Conservation (phyloP, 2,797 vertebrate species). For the Cetoscarus ocellatus region DNA sequence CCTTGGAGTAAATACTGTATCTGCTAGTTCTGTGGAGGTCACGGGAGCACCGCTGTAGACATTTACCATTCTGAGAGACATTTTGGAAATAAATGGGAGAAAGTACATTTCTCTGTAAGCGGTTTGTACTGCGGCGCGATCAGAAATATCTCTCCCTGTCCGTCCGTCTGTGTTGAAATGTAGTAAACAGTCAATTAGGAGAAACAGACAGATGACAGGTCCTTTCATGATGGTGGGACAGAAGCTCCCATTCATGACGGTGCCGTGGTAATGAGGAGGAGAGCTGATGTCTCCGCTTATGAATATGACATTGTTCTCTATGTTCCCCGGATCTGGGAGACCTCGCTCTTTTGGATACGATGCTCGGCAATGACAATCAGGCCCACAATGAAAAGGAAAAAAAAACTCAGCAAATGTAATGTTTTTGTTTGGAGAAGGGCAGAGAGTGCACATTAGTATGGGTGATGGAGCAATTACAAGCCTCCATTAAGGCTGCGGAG, state of each 20-base stretch:
- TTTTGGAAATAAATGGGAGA: conserved; percentile 23
- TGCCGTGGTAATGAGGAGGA: conserved; percentile 80
- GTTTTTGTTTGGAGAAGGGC: conserved; percentile 81
- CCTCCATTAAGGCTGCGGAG: conserved; percentile 72
- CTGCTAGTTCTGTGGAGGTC: conserved; percentile 60
- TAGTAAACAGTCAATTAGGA: conserved; percentile 80
- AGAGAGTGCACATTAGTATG: conserved; percentile 82
- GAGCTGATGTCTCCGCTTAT: conserved; percentile 80
- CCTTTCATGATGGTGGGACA: conserved; percentile 75
- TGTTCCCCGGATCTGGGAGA: conserved; percentile 78
- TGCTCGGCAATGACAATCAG: conserved; percentile 67
- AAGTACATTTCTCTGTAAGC: conserved; percentile 28
- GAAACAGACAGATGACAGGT: conserved; percentile 78
- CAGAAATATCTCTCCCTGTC: conserved; percentile 56
- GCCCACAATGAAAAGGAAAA: conserved; percentile 59
- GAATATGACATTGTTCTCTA: conserved; percentile 88
- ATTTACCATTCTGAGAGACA: conserved; percentile 49
- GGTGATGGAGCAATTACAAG: conserved; percentile 83
- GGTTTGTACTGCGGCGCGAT: conserved; percentile 54
- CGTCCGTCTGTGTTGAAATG: conserved; percentile 66
- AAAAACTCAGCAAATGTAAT: conserved; percentile 67
- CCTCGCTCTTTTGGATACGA: conserved; percentile 72
- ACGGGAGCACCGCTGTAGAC: conserved; percentile 37
- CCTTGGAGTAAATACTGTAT: conserved; percentile 55
- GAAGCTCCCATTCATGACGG: conserved; percentile 74